Base-by-base conservation (phyloP, 1,140 invertebrate species). In the Bicyclus anynana region DNA sequence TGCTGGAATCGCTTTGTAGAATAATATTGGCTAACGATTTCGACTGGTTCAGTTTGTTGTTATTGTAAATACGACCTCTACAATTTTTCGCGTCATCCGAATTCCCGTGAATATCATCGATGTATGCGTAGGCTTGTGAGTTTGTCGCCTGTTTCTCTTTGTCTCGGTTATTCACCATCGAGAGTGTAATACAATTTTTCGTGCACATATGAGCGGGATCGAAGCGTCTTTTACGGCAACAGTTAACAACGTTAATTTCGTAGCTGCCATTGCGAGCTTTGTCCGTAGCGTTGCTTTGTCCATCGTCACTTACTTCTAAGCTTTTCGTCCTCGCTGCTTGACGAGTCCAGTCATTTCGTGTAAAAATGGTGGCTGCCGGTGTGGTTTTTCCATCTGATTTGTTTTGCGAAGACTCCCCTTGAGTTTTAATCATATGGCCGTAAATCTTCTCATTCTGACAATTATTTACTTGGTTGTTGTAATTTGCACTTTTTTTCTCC, bases 241-340 rank as follows among this genome's bases (percentile, higher is more conserved):
- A 74, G 59, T 80, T 83, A 0, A 71, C 69, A n/a, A 79, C 62
- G 52, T 72, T 81, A 14, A 77, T 59, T 52, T 87, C 85, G 62
- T 85, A 83, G 51, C 74, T 84, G 9, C 71, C 72, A 54, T 80
- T 84, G 33, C 79, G 81, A 42, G 60, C 38, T 69, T 74, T 78
- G n/a, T 84, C 82, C 12, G 53, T 26, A 26, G 53, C 70, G 51
- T 74, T 76, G 40, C 57, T 61, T n/a, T 79, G 75, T 17, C 68
- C 72, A n/a, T 87, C 83, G 46, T 84, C 84, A 53, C 65, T 81
- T 12, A 83, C 83, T 62, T 89, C 88, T 57, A 89, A 79, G 67
- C 88, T 89, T 53, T 89, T 89, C n/a, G 88, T 89, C 73, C 88
- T 85, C 65, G 88, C 87, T 73, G 88, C 88, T 87, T 89, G 88